phyloP scores from a whole-genome alignment of 2,888 invertebrate species.

The Ptychoptera albimana region DNA sequence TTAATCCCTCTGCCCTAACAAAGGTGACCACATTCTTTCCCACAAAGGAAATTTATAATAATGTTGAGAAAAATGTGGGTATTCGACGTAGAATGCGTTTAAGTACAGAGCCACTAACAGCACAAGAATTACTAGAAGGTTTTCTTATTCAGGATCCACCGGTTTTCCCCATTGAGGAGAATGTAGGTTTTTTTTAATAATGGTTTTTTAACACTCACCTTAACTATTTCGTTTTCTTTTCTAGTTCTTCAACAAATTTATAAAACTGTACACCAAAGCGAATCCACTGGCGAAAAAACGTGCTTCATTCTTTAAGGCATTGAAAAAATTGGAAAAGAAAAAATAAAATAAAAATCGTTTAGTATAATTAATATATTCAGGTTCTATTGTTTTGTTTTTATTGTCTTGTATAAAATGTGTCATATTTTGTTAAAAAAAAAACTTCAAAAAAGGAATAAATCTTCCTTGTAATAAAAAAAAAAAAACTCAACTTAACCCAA shows the following conservation, averaged over 20 bases:
- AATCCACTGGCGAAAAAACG: slow-evolving; percentile 11
- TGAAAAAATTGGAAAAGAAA: background rate
- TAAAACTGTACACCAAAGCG: slow-evolving; percentile 10
- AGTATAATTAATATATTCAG: no score
- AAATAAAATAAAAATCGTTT: no score
- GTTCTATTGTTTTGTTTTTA: no score
- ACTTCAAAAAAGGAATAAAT: no score
- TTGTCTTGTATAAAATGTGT: no score
- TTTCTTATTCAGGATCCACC: slow-evolving; percentile 16
- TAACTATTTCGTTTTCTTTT: background rate
- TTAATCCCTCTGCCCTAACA: slow-evolving; percentile 19
- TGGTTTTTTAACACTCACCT: background rate
- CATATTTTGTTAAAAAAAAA: no score
- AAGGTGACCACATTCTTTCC: slow-evolving; percentile 21
- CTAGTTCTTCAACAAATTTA: slow-evolving; percentile 11
- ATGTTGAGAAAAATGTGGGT: slow-evolving; percentile 17
- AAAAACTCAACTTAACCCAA: no score
- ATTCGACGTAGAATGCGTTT: slow-evolving; percentile 19
- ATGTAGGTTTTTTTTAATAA: background rate
- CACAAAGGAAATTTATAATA: slow-evolving; percentile 25
- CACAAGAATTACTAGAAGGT: slow-evolving; percentile 20
- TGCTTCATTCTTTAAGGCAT: slow-evolving; percentile 8
- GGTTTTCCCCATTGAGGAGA: slow-evolving; percentile 14
- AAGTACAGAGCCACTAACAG: slow-evolving; percentile 13
- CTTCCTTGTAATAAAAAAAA: no score